Conservation (phyloP, 2,113 vertebrate genomes). For the Tupaia tana region DNA sequence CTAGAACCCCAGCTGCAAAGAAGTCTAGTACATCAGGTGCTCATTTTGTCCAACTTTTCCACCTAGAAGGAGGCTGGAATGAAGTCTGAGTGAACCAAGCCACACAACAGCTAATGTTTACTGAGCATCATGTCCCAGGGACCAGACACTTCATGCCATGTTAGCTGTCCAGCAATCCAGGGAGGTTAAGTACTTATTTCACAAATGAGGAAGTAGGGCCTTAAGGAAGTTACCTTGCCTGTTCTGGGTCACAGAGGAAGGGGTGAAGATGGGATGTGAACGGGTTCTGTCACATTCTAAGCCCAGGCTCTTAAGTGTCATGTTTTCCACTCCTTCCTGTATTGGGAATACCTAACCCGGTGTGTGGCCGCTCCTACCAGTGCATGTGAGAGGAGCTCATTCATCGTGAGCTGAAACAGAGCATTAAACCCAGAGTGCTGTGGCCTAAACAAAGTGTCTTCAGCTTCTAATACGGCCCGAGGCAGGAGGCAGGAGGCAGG, state of each 20-base stretch:
- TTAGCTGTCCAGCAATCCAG: not conserved
- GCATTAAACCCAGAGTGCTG: not conserved
- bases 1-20: not conserved
- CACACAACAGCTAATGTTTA: not conserved
- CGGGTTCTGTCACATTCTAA: not conserved
- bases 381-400: not conserved
- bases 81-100: not conserved
- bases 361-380: not conserved
- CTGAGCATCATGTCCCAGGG: not conserved
- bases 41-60: not conserved
- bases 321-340: fast-evolving
- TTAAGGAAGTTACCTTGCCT: not conserved
- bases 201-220: not conserved
- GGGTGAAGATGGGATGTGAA: not conserved
- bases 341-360: not conserved
- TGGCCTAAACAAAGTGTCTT: not conserved
- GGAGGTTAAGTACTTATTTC: not conserved
- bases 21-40: not conserved
- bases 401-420: not conserved
- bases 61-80: not conserved
- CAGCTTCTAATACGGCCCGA: not conserved
- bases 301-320: not conserved
- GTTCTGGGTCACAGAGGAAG: not conserved
- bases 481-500: not conserved
- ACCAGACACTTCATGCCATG: not conserved